These are phyloP conservation scores for Agelaius tricolor DNA, from an alignment of 2,113 vertebrate species.

Conservation along the genomic window DNA sequence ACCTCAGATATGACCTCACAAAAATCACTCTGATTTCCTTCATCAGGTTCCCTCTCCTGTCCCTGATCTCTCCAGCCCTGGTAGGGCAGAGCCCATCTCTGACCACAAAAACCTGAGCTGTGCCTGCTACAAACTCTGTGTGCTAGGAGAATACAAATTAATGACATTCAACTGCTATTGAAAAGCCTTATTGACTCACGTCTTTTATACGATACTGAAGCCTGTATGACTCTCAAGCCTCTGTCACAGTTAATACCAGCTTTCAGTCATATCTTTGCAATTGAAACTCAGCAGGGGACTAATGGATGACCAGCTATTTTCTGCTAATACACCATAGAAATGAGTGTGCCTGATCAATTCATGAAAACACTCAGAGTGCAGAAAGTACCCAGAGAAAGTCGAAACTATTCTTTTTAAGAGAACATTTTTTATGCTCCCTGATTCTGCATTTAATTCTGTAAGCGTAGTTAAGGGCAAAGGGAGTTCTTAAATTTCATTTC, in stretches of 20 bases:
- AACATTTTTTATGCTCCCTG: background rate
- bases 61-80: background rate
- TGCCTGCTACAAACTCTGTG: background rate
- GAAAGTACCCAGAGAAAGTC: background rate
- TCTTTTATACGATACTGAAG: background rate
- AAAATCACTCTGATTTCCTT: background rate
- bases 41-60: background rate
- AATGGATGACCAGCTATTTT: conserved; percentile 33
- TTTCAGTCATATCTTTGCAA: conserved; percentile 31
- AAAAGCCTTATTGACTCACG: background rate
- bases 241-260: conserved; percentile 34
- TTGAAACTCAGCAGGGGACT: conserved; percentile 8
- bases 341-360: conserved; percentile 5
- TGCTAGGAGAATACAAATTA: conserved; percentile 22
- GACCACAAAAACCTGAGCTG: background rate
- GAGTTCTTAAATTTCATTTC: conserved; percentile 48
- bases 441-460: conserved; percentile 35
- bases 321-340: conserved; percentile 5
- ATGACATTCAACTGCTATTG: background rate
- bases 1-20: background rate
- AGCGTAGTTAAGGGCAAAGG: conserved; percentile 37
- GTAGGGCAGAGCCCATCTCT: background rate
- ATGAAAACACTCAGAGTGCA: conserved; percentile 7
- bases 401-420: background rate
- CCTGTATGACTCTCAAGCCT: background rate